These are phyloP conservation scores for Falco berigora DNA, from an alignment of 2,797 vertebrate genomes.

Conservation along the genomic window DNA sequence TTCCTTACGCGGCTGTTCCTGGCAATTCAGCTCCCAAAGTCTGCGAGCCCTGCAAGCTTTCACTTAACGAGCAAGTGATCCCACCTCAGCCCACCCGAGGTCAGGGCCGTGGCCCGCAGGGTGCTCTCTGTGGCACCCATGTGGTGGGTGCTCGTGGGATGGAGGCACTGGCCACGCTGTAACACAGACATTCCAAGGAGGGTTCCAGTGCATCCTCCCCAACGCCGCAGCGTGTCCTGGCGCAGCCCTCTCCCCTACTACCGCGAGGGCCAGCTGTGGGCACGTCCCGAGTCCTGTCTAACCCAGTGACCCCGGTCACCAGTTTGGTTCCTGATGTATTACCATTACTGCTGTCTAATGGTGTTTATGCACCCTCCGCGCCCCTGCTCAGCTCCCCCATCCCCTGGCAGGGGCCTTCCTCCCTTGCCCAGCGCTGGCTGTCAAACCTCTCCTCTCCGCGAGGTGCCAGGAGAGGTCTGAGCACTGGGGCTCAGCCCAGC, in stretches of 20 bases:
- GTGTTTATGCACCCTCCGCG: neutral
- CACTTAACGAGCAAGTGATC: accelerated
- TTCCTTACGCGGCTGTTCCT: neutral
- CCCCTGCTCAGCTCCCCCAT: neutral
- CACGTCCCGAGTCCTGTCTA: neutral
- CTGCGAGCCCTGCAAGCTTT: neutral
- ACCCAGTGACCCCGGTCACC: neutral
- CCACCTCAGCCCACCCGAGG: accelerated
- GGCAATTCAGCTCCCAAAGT: neutral
- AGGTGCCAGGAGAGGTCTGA: slow-evolving; percentile 57
- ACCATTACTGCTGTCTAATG: neutral
- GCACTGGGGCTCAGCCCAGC: neutral
- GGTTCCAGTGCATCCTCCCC: neutral
- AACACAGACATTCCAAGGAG: neutral
- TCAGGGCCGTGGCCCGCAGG: accelerated
- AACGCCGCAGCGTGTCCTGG: accelerated
- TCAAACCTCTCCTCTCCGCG: slow-evolving; percentile 28
- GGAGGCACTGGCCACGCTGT: accelerated
- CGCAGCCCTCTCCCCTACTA: neutral
- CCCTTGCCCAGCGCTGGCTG: neutral
- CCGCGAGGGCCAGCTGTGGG: neutral
- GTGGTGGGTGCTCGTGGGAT: accelerated
- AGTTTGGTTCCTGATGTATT: neutral
- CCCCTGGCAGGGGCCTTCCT: neutral
- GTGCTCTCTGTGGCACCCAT: neutral